Evolutionary conservation across 2,113 vertebrate species (phyloP).

Genomic region (Odocoileus virginianus): DNA sequence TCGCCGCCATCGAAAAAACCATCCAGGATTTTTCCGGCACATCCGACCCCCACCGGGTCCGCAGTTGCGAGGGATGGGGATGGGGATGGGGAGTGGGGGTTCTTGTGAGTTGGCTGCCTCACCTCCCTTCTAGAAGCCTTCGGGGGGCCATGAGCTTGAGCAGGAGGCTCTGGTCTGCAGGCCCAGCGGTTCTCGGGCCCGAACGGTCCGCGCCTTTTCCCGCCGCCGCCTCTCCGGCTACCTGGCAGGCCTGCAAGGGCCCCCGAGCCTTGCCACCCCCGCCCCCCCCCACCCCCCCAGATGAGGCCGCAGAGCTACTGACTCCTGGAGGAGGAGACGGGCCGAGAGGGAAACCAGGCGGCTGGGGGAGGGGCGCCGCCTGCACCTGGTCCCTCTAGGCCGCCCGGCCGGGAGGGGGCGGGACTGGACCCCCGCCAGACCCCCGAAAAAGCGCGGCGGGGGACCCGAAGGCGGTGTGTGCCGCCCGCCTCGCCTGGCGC

Average conservation of each 20-base stretch:
- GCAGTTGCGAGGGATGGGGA: not conserved
- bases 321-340: constrained; percentile 60
- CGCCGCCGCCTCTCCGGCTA: constrained; percentile 42
- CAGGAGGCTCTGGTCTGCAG: not conserved
- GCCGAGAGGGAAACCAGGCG: constrained; percentile 66
- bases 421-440: constrained; percentile 69
- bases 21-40: not conserved
- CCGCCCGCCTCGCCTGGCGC: not conserved
- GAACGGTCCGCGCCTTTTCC: constrained; percentile 15
- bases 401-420: constrained; percentile 45
- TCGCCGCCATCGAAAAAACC: not conserved
- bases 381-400: constrained; percentile 71
- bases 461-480: not conserved
- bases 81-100: not conserved
- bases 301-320: constrained; percentile 35
- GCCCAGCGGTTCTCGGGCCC: not conserved
- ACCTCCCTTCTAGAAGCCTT: not conserved
- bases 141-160: not conserved
- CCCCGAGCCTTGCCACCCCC: constrained; percentile 64
- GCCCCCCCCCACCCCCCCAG: constrained; percentile 54
- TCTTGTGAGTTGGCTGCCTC: not conserved
- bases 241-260: constrained; percentile 47
- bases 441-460: not conserved
- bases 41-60: not conserved
- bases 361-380: constrained; percentile 69